Evolutionary conservation across 2,113 vertebrate species (phyloP).

Genomic region (Ceratotherium simum): DNA sequence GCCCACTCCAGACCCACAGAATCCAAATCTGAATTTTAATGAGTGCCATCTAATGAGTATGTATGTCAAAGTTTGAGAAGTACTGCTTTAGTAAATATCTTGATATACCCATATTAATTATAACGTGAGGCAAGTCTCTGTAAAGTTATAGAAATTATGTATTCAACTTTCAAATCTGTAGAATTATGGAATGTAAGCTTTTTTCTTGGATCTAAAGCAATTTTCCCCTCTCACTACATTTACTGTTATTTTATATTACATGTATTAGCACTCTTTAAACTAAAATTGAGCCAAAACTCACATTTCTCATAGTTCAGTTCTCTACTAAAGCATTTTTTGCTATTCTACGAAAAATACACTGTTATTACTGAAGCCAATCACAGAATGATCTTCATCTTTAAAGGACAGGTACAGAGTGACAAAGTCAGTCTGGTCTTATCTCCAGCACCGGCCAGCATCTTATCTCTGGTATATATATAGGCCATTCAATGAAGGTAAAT

Average conservation of each 20-base stretch:
- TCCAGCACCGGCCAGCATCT: neutral
- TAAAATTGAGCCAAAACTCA: neutral
- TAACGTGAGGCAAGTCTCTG: neutral
- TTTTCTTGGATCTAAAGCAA: neutral
- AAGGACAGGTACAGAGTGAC: neutral
- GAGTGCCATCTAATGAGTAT: neutral
- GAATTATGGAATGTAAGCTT: neutral
- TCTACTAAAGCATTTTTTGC: neutral
- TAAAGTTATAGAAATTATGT: neutral
- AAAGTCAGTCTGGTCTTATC: neutral
- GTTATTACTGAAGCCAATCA: neutral
- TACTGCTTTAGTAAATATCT: neutral
- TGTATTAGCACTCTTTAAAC: neutral
- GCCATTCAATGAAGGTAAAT: neutral
- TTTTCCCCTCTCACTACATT: neutral
- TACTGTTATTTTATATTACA: neutral
- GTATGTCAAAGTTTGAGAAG: neutral
- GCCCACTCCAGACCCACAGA: neutral
- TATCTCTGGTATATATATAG: neutral
- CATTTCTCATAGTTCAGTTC: slow-evolving; percentile 14
- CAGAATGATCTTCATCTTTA: neutral
- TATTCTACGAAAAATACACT: neutral
- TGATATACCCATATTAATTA: neutral
- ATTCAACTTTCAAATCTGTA: neutral
- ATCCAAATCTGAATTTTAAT: neutral